phyloP scores from a whole-genome alignment of 2,113 vertebrate species.

The Potamarius usumacintae region DNA sequence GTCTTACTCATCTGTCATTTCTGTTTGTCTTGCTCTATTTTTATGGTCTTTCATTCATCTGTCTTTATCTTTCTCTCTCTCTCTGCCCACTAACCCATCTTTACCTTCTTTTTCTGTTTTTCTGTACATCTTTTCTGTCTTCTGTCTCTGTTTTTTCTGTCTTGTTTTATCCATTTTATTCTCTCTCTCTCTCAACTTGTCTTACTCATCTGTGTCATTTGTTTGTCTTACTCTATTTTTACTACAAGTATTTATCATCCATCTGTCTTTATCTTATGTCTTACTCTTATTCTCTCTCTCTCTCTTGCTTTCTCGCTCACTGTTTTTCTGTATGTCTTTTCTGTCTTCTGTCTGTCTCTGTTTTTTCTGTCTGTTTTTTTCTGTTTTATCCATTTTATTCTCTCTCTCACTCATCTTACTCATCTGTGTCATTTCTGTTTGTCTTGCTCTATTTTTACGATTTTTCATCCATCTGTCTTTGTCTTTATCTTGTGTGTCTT shows the following conservation, averaged over 20 bases:
- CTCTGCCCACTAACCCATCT: too few species aligned
- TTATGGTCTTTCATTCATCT: neutral
- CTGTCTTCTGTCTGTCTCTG: too few species aligned
- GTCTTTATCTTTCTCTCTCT: neutral
- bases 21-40: neutral
- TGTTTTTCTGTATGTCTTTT: too few species aligned
- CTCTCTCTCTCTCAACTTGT: too few species aligned
- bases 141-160: neutral
- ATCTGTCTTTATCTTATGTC: neutral
- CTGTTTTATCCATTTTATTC: neutral
- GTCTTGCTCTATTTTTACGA: neutral
- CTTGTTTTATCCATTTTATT: neutral
- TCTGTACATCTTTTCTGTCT: neutral
- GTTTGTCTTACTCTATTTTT: too few species aligned
- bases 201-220: too few species aligned
- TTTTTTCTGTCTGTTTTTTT: too few species aligned
- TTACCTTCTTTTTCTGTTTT: neutral
- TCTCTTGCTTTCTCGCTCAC: neutral
- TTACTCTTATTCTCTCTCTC: neutral
- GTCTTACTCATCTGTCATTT: neutral
- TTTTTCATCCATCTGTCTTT: neutral
- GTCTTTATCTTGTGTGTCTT: neutral
- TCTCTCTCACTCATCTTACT: neutral
- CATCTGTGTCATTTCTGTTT: neutral
- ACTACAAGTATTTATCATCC: neutral